Base-by-base conservation (phyloP, 2,888 invertebrate genomes). In the Gibbula magus region DNA sequence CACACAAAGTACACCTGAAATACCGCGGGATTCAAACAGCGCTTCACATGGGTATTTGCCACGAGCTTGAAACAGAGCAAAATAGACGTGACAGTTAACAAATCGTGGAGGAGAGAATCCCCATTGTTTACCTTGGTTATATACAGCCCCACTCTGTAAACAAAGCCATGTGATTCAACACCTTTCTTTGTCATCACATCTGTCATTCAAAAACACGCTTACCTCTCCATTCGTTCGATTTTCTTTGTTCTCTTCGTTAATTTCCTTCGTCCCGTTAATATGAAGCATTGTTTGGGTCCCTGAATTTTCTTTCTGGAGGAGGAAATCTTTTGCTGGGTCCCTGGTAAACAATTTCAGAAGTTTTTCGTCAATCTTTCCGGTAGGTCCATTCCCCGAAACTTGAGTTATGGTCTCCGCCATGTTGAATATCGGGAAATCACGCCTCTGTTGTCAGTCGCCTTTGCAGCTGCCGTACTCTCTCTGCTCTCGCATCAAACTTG, bases 201-300 rank as follows among this genome's bases (percentile, higher is more conserved):
- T 22, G 35, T 20, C 20, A 39, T 13, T 54, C 32, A 29, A 66
- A 39, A 61, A 51, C 52, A 52, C 54, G 22, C 82, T 78, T 78
- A 82, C 82, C 82, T 82, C 82, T 75, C 82, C 80, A 52, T 77
- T 81, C 8, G 78, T 74, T 29, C 77, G 54, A 45, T 82, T 82
- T 78, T 82, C 82, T 82, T 82, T 82, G 82, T 82, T 82, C 77
- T 82, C 82, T 53, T 76, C 80, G 32, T 80, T 79, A 52, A 45
- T 78, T 20, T 39, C 76, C 52, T 75, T 80, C 66, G 53, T 75
- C 54, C 80, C 80, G 73, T 80, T 80, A 56, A 80, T 54, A 75
- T 76, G 78, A 78, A 76, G n/a, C n/a, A 75, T 52, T 35, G 81
- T 81, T 54, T 81, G 81, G 29, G 81, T 81, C 66, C 78, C 78